These are phyloP conservation scores for Poecilus cupreus DNA, from an alignment of 2,888 invertebrate species.

Conservation along the genomic window DNA sequence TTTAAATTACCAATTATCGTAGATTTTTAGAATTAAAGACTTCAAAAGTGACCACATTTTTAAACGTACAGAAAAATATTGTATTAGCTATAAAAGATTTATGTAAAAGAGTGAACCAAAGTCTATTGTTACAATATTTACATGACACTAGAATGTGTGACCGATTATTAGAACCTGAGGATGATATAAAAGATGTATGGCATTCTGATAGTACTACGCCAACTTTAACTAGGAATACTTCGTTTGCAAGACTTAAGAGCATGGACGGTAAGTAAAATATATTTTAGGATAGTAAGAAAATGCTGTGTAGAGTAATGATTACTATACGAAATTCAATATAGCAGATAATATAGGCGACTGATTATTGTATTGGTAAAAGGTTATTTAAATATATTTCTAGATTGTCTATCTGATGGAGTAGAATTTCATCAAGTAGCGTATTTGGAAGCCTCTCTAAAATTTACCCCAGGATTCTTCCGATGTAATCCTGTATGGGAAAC, in stretches of 20 bases:
- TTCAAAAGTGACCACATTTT: conserved; percentile 74
- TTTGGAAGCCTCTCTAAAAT: conserved; percentile 72
- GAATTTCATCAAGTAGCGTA: conserved; percentile 68
- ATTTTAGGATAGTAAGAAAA: no score
- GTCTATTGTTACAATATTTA: conserved; percentile 80
- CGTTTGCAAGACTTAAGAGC: conserved; percentile 68
- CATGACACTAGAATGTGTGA: conserved; percentile 81
- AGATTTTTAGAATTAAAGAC: conserved; percentile 76
- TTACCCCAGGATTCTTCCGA: conserved; percentile 81
- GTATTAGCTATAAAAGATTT: conserved; percentile 76
- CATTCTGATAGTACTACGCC: conserved; percentile 65
- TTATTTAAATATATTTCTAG: conserved; percentile 33
- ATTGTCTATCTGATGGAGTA: conserved; percentile 68
- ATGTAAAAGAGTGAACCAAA: conserved; percentile 81
- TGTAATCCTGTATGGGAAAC: conserved; percentile 85
- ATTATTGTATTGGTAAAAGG: no score
- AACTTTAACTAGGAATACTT: conserved; percentile 66
- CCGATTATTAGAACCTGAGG: conserved; percentile 79
- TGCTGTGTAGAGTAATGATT: no score
- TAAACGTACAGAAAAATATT: conserved; percentile 74
- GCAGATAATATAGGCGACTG: no score
- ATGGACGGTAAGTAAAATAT: conserved; percentile 67
- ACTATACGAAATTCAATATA: no score
- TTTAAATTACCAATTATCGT: conserved; percentile 54
- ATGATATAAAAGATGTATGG: conserved; percentile 67